Evolutionary conservation across 2,797 vertebrate species (phyloP).

Genomic region (Phalanger gymnotis): DNA sequence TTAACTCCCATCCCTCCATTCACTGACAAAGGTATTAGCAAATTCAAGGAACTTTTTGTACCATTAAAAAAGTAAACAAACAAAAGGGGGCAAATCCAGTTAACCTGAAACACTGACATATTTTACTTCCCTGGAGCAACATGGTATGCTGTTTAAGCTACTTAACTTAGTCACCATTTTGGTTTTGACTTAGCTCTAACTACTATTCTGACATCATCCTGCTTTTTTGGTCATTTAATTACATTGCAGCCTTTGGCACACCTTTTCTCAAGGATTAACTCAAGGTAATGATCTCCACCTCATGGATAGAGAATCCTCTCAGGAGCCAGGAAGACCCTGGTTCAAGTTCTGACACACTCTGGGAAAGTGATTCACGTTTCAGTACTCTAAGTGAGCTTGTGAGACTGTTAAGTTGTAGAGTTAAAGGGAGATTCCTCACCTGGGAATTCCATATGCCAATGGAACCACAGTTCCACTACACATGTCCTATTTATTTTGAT

Average conservation of each 20-base stretch:
- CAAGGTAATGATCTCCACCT: neutral
- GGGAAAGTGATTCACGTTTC: neutral
- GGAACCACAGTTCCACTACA: neutral
- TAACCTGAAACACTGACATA: neutral
- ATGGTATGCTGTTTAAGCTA: neutral
- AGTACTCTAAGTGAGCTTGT: neutral
- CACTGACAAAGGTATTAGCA: slow-evolving; percentile 37
- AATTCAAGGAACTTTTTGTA: slow-evolving; percentile 16
- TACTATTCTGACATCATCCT: neutral
- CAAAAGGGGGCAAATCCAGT: neutral
- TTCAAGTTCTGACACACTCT: neutral
- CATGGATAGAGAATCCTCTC: neutral
- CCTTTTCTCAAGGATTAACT: slow-evolving; percentile 18
- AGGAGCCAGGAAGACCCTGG: neutral
- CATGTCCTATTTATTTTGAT: neutral
- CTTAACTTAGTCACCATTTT: neutral
- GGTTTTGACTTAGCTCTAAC: neutral
- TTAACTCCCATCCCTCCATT: slow-evolving; percentile 37
- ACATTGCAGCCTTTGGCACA: neutral
- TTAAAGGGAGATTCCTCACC: neutral
- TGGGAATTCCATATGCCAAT: neutral
- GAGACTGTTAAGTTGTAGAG: neutral
- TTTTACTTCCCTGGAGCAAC: neutral
- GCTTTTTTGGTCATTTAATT: neutral
- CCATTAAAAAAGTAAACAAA: neutral